Evolutionary conservation across 1,140 invertebrate species (phyloP).

Genomic region (Drosophila albomicans): DNA sequence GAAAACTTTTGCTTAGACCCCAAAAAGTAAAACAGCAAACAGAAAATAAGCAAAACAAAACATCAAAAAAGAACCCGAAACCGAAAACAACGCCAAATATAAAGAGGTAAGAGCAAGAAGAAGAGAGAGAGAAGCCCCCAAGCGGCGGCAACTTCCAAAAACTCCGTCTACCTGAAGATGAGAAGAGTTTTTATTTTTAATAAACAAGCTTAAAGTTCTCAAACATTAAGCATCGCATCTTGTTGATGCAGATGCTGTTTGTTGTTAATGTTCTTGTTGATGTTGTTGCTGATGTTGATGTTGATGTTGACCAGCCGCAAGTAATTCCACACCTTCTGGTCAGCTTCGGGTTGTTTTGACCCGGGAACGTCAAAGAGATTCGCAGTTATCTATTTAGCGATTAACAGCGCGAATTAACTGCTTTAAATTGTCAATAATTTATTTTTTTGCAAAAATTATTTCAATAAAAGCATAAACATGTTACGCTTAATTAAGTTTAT

Average conservation of each 20-base stretch:
- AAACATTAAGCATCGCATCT: slow-evolving; percentile 41
- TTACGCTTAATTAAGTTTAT: slow-evolving; percentile 29
- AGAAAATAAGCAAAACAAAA: not conserved
- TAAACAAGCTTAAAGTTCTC: slow-evolving; percentile 48
- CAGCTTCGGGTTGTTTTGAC: not conserved
- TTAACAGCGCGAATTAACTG: slow-evolving; percentile 10
- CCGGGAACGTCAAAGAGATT: not conserved
- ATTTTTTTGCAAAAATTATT: slow-evolving; percentile 18
- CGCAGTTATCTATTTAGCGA: not conserved
- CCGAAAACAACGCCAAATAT: slow-evolving; percentile 19
- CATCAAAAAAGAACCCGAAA: not conserved
- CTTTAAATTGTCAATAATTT: slow-evolving; percentile 13
- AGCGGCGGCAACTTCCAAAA: not conserved
- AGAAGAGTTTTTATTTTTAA: slow-evolving; percentile 53
- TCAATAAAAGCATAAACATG: slow-evolving; percentile 28
- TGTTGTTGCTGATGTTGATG: slow-evolving; percentile 21
- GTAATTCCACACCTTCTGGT: not conserved
- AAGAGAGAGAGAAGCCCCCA: not conserved
- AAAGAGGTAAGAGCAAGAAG: not conserved
- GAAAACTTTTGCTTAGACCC: slow-evolving; percentile 44
- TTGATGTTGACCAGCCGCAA: slow-evolving; percentile 19
- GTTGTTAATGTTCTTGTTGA: not conserved
- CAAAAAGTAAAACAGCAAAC: slow-evolving; percentile 15
- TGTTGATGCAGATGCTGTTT: slow-evolving; percentile 10
- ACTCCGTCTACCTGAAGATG: slow-evolving; percentile 17